phyloP scores from a whole-genome alignment of 2,888 invertebrate species.

The Gymnosoma rotundatum region DNA sequence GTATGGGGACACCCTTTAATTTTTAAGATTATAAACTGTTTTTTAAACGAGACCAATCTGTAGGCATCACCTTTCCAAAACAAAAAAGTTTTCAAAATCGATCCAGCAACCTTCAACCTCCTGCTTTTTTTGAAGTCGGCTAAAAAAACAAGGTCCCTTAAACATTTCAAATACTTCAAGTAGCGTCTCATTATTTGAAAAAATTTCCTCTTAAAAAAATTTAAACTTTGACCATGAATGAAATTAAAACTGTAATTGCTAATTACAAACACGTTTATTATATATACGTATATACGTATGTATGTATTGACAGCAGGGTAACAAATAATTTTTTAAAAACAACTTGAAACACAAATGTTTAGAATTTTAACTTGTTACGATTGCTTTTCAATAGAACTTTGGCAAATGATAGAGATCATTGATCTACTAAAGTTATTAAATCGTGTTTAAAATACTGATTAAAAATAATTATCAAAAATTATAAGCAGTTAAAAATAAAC shows the following conservation, averaged over 20 bases:
- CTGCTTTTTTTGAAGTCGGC: too few species aligned
- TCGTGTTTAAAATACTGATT: slow-evolving; percentile 25
- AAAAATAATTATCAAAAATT: neutral
- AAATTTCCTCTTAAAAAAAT: neutral
- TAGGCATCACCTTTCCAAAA: too few species aligned
- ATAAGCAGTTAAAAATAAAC: slow-evolving; percentile 11
- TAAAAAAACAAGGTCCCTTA: slow-evolving; percentile 3
- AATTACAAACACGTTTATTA: slow-evolving; percentile 47
- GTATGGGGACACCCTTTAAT: too few species aligned
- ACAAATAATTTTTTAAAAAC: neutral
- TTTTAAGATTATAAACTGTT: too few species aligned
- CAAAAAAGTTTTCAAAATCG: too few species aligned
- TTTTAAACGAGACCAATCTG: too few species aligned
- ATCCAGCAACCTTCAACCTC: too few species aligned
- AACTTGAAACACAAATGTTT: neutral
- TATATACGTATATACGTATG: too few species aligned
- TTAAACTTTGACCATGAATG: slow-evolving; percentile 51
- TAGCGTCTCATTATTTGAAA: too few species aligned
- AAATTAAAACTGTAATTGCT: slow-evolving; percentile 18
- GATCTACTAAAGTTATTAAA: slow-evolving; percentile 41
- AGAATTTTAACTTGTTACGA: neutral
- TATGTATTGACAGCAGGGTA: neutral
- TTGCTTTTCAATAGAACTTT: neutral
- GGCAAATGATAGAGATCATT: slow-evolving; percentile 48
- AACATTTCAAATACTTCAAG: neutral